Percentiles rank a stretch among this genome's conserved stretches.
These are phyloP conservation scores for Halisarca cf. caerulea DNA, from an alignment of 37 sponge, comb jelly and placozoan species.

Conservation along the genomic window DNA sequence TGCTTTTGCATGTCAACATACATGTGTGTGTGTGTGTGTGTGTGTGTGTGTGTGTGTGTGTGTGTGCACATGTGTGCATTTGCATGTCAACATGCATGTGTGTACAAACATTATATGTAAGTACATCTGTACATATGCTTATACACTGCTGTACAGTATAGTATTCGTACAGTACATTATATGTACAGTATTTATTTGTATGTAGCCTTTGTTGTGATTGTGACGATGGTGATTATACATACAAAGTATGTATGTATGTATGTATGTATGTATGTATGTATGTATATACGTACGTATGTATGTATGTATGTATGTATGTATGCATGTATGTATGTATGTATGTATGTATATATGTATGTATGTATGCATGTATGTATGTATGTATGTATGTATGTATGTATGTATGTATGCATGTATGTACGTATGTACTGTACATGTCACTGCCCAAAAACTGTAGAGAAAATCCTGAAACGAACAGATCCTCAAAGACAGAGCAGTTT, in stretches of 20 bases:
- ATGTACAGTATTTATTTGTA: no score
- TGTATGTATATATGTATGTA: background rate
- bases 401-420: background rate
- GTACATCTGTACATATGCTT: background rate
- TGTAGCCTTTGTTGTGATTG: no score
- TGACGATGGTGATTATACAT: no score
- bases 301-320: background rate
- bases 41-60: background rate
- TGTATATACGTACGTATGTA: background rate
- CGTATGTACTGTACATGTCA: background rate
- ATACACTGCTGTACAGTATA: no score
- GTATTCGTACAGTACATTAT: no score
- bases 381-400: background rate
- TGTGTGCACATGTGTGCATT: background rate
- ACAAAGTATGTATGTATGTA: background rate
- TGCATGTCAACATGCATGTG: background rate
- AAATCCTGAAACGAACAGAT: background rate
- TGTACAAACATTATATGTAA: background rate
- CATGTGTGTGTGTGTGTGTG: background rate
- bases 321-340: background rate
- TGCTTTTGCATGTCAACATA: background rate
- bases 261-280: background rate
- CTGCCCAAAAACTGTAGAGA: background rate
- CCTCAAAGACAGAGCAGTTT: background rate
- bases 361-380: background rate